phyloP scores from a whole-genome alignment of 2,888 invertebrate species.

The Drosophila prolongata region DNA sequence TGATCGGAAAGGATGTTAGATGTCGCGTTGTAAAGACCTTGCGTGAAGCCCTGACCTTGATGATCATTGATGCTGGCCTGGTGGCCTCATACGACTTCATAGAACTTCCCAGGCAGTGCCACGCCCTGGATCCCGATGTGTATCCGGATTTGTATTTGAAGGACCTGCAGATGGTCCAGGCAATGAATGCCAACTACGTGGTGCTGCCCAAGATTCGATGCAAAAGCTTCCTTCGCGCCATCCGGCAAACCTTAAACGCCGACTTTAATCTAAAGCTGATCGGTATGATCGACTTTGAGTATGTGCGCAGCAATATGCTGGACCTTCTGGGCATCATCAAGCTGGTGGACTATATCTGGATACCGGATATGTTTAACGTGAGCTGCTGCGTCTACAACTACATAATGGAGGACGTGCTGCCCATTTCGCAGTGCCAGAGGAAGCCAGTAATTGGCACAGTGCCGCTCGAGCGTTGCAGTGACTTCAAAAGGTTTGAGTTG shows the following conservation, averaged over 20 bases:
- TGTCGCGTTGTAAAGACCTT: constrained; percentile 78
- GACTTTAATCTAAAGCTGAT: constrained; percentile 67
- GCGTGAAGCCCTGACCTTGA: constrained; percentile 69
- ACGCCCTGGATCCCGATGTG: constrained; percentile 47
- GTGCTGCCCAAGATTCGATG: constrained; percentile 76
- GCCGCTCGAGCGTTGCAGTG: constrained; percentile 80
- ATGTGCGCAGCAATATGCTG: constrained; percentile 72
- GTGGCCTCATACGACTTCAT: constrained; percentile 81
- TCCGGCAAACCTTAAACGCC: constrained; percentile 54
- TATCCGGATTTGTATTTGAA: constrained; percentile 57
- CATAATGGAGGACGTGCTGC: constrained; percentile 74
- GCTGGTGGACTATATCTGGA: constrained; percentile 79
- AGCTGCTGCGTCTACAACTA: constrained; percentile 61
- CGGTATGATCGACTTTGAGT: constrained; percentile 76
- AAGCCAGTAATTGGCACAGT: constrained; percentile 81
- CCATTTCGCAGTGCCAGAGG: constrained; percentile 70
- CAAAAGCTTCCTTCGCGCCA: constrained; percentile 63
- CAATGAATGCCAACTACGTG: constrained; percentile 74
- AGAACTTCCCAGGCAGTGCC: constrained; percentile 79
- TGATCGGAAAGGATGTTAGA: constrained; percentile 67
- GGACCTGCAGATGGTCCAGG: constrained; percentile 71
- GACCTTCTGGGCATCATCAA: constrained; percentile 80
- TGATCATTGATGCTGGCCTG: constrained; percentile 70
- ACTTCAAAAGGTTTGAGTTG: constrained; percentile 81
- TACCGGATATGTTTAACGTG: constrained; percentile 76